A percentile compares a stretch with the other conserved stretches of the same genome.
Conservation (phyloP, 2,113 vertebrate genomes). For the Catharus bicknelli region DNA sequence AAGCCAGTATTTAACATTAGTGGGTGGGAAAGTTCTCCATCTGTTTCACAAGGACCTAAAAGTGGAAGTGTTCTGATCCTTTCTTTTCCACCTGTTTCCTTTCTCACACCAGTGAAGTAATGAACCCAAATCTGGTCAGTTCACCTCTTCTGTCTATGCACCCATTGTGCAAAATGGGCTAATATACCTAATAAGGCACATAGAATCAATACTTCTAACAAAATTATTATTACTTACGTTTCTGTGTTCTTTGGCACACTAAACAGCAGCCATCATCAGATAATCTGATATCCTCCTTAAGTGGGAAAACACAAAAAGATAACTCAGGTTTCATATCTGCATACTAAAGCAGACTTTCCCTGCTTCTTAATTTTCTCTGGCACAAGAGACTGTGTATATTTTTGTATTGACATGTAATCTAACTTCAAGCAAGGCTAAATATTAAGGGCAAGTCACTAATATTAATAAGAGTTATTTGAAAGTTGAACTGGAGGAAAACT, state of each 20-base stretch:
- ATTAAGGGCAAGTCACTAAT: not conserved
- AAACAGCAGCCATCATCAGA: conserved; percentile 69
- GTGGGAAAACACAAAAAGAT: not conserved
- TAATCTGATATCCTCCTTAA: conserved; percentile 36
- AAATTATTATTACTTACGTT: conserved; percentile 25
- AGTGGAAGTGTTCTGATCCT: not conserved
- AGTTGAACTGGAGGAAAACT: not conserved
- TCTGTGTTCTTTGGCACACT: not conserved
- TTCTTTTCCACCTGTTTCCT: not conserved
- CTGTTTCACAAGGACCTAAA: not conserved
- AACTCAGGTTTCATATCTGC: not conserved
- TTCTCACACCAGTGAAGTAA: not conserved
- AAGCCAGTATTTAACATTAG: not conserved
- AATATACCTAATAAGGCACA: not conserved
- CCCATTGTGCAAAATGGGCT: not conserved
- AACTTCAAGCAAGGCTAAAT: not conserved
- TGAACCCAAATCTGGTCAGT: not conserved
- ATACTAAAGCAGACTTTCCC: not conserved
- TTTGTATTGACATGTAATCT: not conserved
- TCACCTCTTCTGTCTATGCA: not conserved
- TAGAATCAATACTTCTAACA: not conserved
- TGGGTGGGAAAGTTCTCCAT: not conserved
- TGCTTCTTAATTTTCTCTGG: not conserved
- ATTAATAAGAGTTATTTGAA: not conserved
- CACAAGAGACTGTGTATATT: not conserved